phyloP scores from a whole-genome alignment of 2,888 invertebrate genomes.

The Dastarcus helophoroides region DNA sequence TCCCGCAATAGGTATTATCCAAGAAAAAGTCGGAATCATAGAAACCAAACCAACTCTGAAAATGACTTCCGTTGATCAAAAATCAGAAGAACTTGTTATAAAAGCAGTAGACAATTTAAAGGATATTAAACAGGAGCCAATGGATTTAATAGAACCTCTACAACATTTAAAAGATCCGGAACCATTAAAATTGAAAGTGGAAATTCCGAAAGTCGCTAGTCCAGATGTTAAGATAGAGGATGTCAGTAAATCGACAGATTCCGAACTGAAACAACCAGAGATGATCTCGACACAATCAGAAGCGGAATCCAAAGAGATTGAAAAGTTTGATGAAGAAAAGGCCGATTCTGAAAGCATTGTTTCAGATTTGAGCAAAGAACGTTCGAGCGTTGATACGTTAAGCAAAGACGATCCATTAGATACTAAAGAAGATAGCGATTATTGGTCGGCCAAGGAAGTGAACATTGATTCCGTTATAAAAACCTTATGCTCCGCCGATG shows the following conservation, averaged over 20 bases:
- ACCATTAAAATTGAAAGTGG: slow-evolving; percentile 9
- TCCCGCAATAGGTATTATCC: too few species aligned
- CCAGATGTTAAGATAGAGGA: background rate
- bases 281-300: slow-evolving; percentile 19
- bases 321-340: slow-evolving; percentile 31
- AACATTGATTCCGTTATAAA: slow-evolving; percentile 75
- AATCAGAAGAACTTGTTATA: slow-evolving; percentile 11
- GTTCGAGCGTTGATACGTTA: slow-evolving; percentile 29
- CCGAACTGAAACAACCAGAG: slow-evolving; percentile 19
- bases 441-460: slow-evolving; percentile 68
- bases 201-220: slow-evolving; percentile 4
- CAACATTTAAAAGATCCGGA: slow-evolving; percentile 4
- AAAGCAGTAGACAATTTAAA: slow-evolving; percentile 19
- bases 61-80: too few species aligned
- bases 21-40: too few species aligned
- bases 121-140: slow-evolving; percentile 18
- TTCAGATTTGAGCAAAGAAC: slow-evolving; percentile 31
- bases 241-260: background rate
- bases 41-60: too few species aligned
- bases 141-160: slow-evolving; percentile 11
- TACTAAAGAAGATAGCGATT: slow-evolving; percentile 59
- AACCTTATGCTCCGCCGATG: slow-evolving; percentile 47
- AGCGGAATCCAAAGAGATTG: slow-evolving; percentile 31
- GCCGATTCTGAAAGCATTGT: slow-evolving; percentile 30
- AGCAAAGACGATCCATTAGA: slow-evolving; percentile 40